These are phyloP conservation scores for Holocentrus rufus DNA, from an alignment of 2,797 vertebrate species.

Conservation along the genomic window DNA sequence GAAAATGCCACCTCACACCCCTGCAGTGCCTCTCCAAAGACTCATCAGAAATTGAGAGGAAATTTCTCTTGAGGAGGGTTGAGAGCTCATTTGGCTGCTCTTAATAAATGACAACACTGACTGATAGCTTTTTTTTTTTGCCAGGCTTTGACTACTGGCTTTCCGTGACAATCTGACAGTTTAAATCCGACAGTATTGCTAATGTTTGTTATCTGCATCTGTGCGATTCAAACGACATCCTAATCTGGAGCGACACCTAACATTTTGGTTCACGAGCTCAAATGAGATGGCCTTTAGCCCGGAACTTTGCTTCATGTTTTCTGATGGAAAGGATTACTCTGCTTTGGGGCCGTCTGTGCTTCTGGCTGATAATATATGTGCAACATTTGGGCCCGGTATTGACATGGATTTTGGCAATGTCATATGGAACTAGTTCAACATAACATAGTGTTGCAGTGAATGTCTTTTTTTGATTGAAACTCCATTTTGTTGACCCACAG, in stretches of 20 bases:
- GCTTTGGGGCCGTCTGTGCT: conserved; percentile 49
- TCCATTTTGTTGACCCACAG: not conserved
- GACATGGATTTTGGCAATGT: conserved; percentile 49
- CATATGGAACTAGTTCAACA: conserved; percentile 32
- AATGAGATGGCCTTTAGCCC: conserved; percentile 72
- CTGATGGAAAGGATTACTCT: conserved; percentile 63
- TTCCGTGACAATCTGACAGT: conserved; percentile 5
- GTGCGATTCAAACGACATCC: conserved; percentile 33
- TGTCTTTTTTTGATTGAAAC: conserved; percentile 7
- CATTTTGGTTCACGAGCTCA: conserved; percentile 47
- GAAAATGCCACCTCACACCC: conserved; percentile 30
- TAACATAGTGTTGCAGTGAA: conserved; percentile 16
- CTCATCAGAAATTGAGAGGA: conserved; percentile 15
- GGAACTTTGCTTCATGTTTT: conserved; percentile 55
- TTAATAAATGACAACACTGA: conserved; percentile 26
- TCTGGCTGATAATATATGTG: conserved; percentile 48
- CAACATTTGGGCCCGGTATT: conserved; percentile 29
- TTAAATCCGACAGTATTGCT: conserved; percentile 20
- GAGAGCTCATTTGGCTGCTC: conserved; percentile 37
- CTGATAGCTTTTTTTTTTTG: conserved; percentile 7
- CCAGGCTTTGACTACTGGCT: conserved; percentile 7
- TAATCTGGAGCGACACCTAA: conserved; percentile 54
- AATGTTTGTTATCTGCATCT: conserved; percentile 27
- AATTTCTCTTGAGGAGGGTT: conserved; percentile 38
- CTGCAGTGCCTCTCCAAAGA: conserved; percentile 14